Conservation (phyloP, 2,797 vertebrate species). For the Pangasius djambal region DNA sequence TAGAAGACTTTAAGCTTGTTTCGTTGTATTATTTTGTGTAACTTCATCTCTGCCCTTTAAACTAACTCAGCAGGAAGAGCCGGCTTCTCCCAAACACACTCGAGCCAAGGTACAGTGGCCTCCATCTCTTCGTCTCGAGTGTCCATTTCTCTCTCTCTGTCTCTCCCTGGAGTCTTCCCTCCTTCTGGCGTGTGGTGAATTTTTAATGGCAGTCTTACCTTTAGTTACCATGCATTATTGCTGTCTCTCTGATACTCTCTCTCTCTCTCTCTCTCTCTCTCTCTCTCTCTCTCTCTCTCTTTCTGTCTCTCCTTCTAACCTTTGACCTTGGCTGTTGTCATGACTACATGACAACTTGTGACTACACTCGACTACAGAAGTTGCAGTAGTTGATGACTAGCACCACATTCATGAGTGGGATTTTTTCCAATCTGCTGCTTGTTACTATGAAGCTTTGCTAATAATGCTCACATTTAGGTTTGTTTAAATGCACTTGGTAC, state of each 20-base stretch:
- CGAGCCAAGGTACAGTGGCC: conserved; percentile 68
- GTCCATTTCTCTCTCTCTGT: conserved; percentile 49
- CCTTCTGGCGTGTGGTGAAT: conserved; percentile 68
- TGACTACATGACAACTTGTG: conserved; percentile 14
- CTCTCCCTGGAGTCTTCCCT: conserved; percentile 49
- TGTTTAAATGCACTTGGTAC: not conserved
- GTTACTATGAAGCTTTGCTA: no score
- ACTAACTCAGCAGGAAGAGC: conserved; percentile 65
- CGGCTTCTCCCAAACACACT: conserved; percentile 65
- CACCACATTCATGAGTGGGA: not conserved
- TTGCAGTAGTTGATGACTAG: not conserved
- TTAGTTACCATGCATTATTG: conserved; percentile 89
- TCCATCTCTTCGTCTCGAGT: conserved; percentile 66
- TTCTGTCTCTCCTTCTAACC: conserved; percentile 49
- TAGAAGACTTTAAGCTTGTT: not conserved
- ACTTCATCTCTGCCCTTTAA: conserved; percentile 25
- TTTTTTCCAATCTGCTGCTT: not conserved
- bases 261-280: conserved; percentile 19
- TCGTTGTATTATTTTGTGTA: conserved; percentile 11
- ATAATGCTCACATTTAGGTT: not conserved
- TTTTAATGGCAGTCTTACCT: conserved; percentile 82
- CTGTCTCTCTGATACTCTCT: conserved; percentile 62
- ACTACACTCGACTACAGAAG: not conserved
- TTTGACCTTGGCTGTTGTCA: conserved; percentile 53
- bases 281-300: conserved; percentile 66